Percentiles rank a stretch among this genome's conserved stretches.
Evolutionary conservation across 2,113 vertebrate species (phyloP).

Genomic region (Entelurus aequoreus): DNA sequence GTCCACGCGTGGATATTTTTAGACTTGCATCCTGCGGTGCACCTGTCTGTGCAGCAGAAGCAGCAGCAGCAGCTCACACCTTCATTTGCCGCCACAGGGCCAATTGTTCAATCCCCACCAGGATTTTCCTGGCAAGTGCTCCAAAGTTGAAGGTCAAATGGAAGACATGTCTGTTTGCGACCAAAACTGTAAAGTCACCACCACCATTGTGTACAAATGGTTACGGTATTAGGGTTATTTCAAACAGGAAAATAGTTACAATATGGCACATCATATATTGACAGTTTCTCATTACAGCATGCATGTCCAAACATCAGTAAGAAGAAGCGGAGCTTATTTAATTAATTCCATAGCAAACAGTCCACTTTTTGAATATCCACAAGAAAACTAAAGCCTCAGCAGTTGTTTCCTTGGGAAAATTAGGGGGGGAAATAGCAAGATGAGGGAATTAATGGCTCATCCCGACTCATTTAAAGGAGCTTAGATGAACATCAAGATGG

Average conservation of each 20-base stretch:
- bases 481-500: constrained; percentile 10
- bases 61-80: constrained; percentile 31
- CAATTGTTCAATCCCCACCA: constrained; percentile 53
- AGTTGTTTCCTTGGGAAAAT: constrained; percentile 19
- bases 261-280: too few relatives aligned
- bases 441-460: constrained; percentile 38
- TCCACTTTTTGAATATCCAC: constrained; percentile 39
- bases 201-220: too few relatives aligned
- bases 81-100: constrained; percentile 29
- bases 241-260: too few relatives aligned
- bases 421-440: background rate
- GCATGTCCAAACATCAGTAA: too few relatives aligned
- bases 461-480: constrained; percentile 10
- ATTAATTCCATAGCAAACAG: too few relatives aligned
- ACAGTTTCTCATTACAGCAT: too few relatives aligned
- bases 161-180: constrained; percentile 1
- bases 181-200: too few relatives aligned
- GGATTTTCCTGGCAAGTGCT: constrained; percentile 37
- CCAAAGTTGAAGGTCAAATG: constrained; percentile 40
- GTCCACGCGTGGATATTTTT: constrained; percentile 52
- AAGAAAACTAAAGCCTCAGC: constrained; percentile 13
- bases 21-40: constrained; percentile 40
- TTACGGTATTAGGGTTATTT: too few relatives aligned
- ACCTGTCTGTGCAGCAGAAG: constrained; percentile 37
- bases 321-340: too few relatives aligned